Conservation (phyloP, 2,113 vertebrate genomes). For the Psilopsiagon aurifrons region DNA sequence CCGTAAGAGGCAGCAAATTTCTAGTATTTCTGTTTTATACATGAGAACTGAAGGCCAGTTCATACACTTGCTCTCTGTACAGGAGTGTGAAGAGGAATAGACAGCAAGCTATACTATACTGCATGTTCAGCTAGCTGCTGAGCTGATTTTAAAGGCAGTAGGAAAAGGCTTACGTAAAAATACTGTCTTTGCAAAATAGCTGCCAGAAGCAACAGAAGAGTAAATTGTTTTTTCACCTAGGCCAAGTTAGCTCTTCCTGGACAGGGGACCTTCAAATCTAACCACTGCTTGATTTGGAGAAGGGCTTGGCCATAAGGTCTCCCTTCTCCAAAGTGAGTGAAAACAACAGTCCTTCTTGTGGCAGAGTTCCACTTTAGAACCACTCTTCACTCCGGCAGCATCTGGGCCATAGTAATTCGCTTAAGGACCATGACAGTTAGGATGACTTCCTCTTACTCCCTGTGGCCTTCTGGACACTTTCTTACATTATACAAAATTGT, state of each 20-base stretch:
- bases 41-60: neutral
- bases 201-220: neutral
- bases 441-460: neutral
- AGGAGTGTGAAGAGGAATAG: neutral
- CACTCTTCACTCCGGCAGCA: neutral
- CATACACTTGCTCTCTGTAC: neutral
- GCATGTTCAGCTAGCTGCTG: neutral
- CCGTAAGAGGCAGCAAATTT: neutral
- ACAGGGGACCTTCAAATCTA: neutral
- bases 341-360: neutral
- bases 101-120: neutral
- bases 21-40: neutral
- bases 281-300: neutral
- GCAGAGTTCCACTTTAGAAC: neutral
- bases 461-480: neutral
- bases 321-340: neutral
- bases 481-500: neutral
- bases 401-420: neutral
- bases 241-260: neutral
- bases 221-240: neutral
- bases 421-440: neutral
- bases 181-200: neutral
- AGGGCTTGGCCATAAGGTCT: neutral
- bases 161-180: neutral
- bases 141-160: neutral